Evolutionary conservation across 2,113 vertebrate species (phyloP), one percentile per base, ranked within the genome.

Genomic region (Ifrita kowaldi): DNA sequence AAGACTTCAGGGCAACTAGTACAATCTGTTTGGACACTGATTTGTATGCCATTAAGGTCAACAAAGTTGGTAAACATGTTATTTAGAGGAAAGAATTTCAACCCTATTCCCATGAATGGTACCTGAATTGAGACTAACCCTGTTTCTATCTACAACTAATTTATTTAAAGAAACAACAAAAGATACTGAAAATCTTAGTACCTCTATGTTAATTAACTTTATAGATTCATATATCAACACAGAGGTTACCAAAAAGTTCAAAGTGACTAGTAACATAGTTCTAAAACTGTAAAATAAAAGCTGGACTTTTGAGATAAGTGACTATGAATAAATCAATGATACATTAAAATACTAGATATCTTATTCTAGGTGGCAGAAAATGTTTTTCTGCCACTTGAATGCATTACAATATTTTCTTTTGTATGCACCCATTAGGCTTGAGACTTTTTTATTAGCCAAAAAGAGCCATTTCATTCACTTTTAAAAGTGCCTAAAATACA

Each of bases 391-490:
- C 12, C 41, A 59, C 44, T 47, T 83, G 76, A 93, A 75, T 37
- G 24, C 28, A 70, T 42, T 88, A 28, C 19, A 83, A 20, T 56
- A 16, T 81, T 97, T 67, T 33, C 24, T 64, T 84, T 89, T 78
- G 30, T 49, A 64, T 87, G 19, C 49, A 32, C 2, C 89, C 62
- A 74, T 53, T 74, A 42, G 44, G 91, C 76, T 73, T 87, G 27
- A 39, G 26, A 94, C 27, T 53, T 62, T 86, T 96, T 91, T 85
- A 71, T 94, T 95, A 80, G n/a, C 79, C 28, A 84, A 77, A 96
- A 96, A 90, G 15, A 91, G 16, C 3, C 21, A 79, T 86, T 95
- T 94, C 22, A 93, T 41, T 84, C 84, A 91, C 78, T 95, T 95
- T 70, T 49, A 64, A 67, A 86, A 90, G 59, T 44, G 23, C 18